Evolutionary conservation across 2,888 invertebrate genomes (phyloP), one percentile per base, ranked within the genome.

Genomic region (Kuschelorhynchus macadamiae): DNA sequence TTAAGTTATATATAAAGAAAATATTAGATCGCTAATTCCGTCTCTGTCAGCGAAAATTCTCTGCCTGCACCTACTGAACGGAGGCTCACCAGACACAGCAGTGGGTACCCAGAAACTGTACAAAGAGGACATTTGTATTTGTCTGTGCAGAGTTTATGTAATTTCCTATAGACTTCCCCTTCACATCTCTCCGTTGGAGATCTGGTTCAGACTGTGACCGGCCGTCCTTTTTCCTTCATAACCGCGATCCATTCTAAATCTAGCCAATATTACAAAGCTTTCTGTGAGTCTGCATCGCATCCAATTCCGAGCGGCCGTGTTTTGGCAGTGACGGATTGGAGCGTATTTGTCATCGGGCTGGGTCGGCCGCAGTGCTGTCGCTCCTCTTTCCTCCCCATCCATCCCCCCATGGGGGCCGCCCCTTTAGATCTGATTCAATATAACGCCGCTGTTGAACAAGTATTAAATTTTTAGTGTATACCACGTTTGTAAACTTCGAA

Each of bases 241-340:
- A 64, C 36, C 20, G n/a, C 18, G 41, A 52, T 30, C 41, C 82
- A 79, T 77, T 82, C 84, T 82, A 78, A 81, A 61, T 71, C 73
- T 73, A 73, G 75, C 81, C 83, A 81, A 84, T 84, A 84, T 83
- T 83, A 83, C 83, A 83, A 83, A 83, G 83, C 83, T 83, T 83
- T 82, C 82, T 82, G 82, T 83, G 83, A 82, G 82, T 82, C 83
- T 82, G 82, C 82, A 83, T 81, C 82, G 83, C 83, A 84, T 84
- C 84, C 84, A 84, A 84, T 84, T 84, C 84, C 83, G 79, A 82
- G 82, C 82, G 82, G 82, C 84, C 82, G 81, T 81, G 80, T 81
- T 81, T 75, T 83, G 89, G 88, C 89, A 88, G 87, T 89, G 89
- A 89, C 88, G 87, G 87, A 89, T 89, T 87, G 88, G 83, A 85